Percentiles rank a stretch among this genome's conserved stretches.
These are phyloP conservation scores for Castor canadensis DNA, from an alignment of 2,113 vertebrate genomes.

Conservation along the genomic window DNA sequence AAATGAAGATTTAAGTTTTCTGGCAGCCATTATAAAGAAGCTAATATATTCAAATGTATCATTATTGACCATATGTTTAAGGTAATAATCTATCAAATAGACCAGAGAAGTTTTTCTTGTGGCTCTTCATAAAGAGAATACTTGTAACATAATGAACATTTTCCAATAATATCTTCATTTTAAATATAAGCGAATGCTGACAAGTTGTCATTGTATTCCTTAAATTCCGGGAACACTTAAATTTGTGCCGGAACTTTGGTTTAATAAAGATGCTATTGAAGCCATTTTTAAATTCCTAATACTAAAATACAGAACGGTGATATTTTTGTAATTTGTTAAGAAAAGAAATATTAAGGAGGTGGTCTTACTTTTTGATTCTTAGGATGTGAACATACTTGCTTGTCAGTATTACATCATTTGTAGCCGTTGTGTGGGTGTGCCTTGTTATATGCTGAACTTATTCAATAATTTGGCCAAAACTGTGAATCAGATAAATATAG, in stretches of 20 bases:
- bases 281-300: not conserved
- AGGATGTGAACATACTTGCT: slow-evolving; percentile 53
- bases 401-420: slow-evolving; percentile 56
- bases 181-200: slow-evolving; percentile 6
- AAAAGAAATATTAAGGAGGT: slow-evolving; percentile 35
- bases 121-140: not conserved
- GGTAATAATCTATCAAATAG: not conserved
- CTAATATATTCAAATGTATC: slow-evolving; percentile 11
- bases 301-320: slow-evolving; percentile 28
- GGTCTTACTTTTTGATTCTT: not conserved
- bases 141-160: slow-evolving; percentile 22
- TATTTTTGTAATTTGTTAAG: slow-evolving; percentile 22
- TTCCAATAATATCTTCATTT: not conserved
- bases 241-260: not conserved
- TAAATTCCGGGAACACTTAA: slow-evolving; percentile 29
- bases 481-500: slow-evolving; percentile 51
- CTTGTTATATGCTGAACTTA: slow-evolving; percentile 60
- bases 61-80: slow-evolving; percentile 6
- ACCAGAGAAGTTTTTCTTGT: slow-evolving; percentile 21
- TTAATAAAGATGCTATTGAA: not conserved
- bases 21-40: not conserved
- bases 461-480: slow-evolving; percentile 58
- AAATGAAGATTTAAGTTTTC: slow-evolving; percentile 10
- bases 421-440: slow-evolving; percentile 57
- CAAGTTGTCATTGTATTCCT: not conserved